A percentile compares a stretch with the other conserved stretches of the same genome.
Conservation (phyloP, 2,888 invertebrate genomes). For the Sycophila texana region DNA sequence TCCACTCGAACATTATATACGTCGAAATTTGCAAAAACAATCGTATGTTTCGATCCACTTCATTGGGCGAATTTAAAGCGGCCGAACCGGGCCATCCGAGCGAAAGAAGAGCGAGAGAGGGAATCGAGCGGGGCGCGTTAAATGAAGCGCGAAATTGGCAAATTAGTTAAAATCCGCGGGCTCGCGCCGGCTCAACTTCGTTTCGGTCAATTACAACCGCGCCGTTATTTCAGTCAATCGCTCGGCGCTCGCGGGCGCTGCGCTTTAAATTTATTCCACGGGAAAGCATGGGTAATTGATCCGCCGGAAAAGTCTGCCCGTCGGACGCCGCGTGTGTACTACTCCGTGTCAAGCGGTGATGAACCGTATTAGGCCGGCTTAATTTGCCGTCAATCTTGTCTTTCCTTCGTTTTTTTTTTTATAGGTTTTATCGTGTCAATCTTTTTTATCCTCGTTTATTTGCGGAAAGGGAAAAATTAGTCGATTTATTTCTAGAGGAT, state of each 20-base stretch:
- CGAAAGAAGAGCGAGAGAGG: slow-evolving; percentile 2
- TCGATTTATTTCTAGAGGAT: no score
- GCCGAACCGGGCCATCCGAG: background rate
- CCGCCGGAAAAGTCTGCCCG: slow-evolving; percentile 24
- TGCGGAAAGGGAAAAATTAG: no score
- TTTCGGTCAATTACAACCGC: slow-evolving; percentile 65
- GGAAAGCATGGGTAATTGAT: slow-evolving; percentile 52
- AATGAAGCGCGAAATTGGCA: slow-evolving; percentile 70
- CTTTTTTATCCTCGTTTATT: no score
- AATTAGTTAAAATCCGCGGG: slow-evolving; percentile 68
- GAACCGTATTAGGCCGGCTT: background rate
- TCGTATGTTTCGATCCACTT: slow-evolving; percentile 32
- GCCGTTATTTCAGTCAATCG: slow-evolving; percentile 62
- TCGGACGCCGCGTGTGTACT: background rate
- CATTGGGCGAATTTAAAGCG: slow-evolving; percentile 47
- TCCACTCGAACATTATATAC: background rate
- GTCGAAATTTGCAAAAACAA: slow-evolving; percentile 39
- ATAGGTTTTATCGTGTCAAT: no score
- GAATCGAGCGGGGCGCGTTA: slow-evolving; percentile 57
- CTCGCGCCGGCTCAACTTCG: slow-evolving; percentile 60
- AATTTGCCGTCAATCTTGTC: no score
- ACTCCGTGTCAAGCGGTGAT: background rate
- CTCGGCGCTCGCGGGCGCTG: slow-evolving; percentile 45
- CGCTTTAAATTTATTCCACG: slow-evolving; percentile 54
- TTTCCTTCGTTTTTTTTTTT: no score